phyloP scores from a whole-genome alignment of 35 echinoderm and acorn worm species.

The Hemicentrotus pulcherrimus region DNA sequence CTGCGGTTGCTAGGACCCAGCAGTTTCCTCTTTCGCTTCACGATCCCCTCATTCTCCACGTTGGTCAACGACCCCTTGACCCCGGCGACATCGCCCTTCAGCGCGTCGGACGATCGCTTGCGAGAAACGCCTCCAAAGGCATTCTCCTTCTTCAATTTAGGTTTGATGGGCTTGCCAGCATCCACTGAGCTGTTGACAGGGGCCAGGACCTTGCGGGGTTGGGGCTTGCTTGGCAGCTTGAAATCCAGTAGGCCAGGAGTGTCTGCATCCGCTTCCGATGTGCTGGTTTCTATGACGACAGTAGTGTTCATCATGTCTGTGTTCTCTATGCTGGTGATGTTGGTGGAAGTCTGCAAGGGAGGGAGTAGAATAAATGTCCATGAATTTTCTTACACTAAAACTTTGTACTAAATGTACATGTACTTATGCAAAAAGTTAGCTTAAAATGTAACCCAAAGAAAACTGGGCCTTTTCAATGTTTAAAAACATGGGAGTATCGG shows the following conservation, averaged over 20 bases:
- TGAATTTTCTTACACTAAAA: neutral
- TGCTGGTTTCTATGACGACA: slow-evolving; percentile 40
- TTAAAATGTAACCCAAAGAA: too few relatives aligned
- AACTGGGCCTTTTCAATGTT: too few relatives aligned
- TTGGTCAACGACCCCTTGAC: neutral
- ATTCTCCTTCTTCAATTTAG: slow-evolving; percentile 33
- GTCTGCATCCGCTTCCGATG: neutral
- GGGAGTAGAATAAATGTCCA: slow-evolving; percentile 11
- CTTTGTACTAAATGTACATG: too few relatives aligned
- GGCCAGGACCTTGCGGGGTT: neutral
- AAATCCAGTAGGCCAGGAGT: neutral
- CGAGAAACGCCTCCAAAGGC: neutral
- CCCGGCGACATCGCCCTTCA: neutral
- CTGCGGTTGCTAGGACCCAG: slow-evolving; percentile 53
- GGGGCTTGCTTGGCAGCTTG: neutral
- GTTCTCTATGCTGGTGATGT: slow-evolving; percentile 5
- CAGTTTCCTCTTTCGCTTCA: slow-evolving; percentile 71
- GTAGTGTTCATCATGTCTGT: slow-evolving; percentile 67
- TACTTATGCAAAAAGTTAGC: too few relatives aligned
- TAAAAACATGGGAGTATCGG: too few relatives aligned
- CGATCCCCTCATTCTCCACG: slow-evolving; percentile 44
- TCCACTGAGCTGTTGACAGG: neutral
- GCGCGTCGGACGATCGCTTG: neutral
- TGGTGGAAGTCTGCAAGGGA: slow-evolving; percentile 45
- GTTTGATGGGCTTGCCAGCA: neutral